Conservation (phyloP, 2,797 vertebrate species). For the Gallirallus australis region DNA sequence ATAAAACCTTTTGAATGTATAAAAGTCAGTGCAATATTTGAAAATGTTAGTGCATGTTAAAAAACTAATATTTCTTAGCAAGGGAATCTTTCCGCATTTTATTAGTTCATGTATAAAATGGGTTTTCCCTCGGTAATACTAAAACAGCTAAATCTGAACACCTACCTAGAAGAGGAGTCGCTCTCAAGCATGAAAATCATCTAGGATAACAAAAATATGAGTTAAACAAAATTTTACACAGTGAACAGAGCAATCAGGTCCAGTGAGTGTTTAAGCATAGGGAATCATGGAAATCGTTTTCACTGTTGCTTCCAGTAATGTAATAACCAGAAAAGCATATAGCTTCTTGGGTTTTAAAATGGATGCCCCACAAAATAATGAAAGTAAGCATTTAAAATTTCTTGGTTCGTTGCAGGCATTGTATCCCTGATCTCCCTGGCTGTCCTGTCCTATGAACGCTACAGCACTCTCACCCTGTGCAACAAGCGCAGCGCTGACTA, state of each 20-base stretch:
- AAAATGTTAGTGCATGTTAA: neutral
- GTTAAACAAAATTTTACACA: neutral
- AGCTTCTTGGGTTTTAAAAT: neutral
- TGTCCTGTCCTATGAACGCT: slow-evolving; percentile 90
- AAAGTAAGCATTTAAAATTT: neutral
- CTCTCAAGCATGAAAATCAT: neutral
- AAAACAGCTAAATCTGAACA: neutral
- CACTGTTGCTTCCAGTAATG: neutral
- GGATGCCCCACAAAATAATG: neutral
- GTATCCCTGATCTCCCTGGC: slow-evolving; percentile 91
- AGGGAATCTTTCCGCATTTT: neutral
- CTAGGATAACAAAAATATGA: neutral
- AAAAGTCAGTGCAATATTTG: neutral
- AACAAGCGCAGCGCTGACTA: slow-evolving; percentile 82
- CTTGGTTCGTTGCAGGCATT: slow-evolving; percentile 78
- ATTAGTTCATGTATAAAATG: neutral
- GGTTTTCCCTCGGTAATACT: neutral
- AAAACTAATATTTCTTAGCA: neutral
- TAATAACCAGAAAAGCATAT: neutral
- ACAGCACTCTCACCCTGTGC: slow-evolving; percentile 88
- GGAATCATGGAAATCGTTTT: neutral
- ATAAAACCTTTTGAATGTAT: neutral
- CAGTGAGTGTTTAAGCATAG: neutral
- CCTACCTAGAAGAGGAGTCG: neutral
- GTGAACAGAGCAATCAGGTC: neutral